Evolutionary conservation across 2,113 vertebrate genomes (phyloP).

Genomic region (Oreocharis arfaki): DNA sequence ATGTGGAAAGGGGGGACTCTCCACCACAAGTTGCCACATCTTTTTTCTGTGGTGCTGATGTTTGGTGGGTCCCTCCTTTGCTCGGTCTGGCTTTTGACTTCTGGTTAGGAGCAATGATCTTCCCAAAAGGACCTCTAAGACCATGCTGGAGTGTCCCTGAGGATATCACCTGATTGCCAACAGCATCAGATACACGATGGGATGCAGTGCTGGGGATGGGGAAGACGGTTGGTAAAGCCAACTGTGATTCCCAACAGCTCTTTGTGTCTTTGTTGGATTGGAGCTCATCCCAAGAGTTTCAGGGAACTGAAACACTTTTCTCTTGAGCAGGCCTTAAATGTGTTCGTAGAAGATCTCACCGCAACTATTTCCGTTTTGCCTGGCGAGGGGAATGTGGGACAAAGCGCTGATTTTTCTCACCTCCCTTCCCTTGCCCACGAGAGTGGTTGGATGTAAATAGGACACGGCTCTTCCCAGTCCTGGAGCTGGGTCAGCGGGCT

Average conservation of each 20-base stretch:
- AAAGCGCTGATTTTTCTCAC: neutral
- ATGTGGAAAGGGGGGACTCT: neutral
- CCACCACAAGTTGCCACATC: no score
- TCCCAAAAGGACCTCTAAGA: neutral
- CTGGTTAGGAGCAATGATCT: neutral
- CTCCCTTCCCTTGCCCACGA: neutral
- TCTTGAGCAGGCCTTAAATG: rapidly evolving
- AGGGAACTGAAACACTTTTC: neutral
- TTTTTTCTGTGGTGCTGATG: neutral
- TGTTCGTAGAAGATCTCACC: neutral
- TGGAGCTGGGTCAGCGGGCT: neutral
- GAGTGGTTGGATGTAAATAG: neutral
- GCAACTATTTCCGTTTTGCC: neutral
- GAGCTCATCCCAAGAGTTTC: neutral
- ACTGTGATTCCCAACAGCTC: neutral
- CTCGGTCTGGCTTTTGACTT: neutral
- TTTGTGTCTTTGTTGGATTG: neutral
- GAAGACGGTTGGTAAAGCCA: neutral
- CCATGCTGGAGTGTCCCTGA: neutral
- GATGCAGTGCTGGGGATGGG: neutral
- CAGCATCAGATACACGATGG: neutral
- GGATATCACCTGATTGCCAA: neutral
- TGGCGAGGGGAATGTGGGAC: neutral
- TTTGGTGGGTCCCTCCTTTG: neutral
- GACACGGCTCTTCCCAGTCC: neutral